phyloP scores from a whole-genome alignment of 1,140 invertebrate species.

The Tribolium castaneum region DNA sequence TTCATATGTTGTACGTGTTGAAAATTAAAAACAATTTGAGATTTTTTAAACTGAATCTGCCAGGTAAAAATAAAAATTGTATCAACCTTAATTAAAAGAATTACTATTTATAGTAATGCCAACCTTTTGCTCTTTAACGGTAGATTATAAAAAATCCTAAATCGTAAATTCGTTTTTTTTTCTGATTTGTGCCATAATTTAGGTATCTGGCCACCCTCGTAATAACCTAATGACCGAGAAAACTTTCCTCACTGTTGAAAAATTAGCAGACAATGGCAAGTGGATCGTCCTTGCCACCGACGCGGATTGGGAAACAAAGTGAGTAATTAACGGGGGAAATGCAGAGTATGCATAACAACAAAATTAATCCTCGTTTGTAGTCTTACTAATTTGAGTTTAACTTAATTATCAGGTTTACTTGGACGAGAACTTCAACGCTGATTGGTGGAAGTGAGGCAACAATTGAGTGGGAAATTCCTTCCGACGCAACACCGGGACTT shows the following conservation, averaged over 20 bases:
- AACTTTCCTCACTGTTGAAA: slow-evolving; percentile 71
- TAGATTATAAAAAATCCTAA: too few relatives aligned
- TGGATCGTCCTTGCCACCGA: slow-evolving; percentile 76
- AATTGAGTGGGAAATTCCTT: slow-evolving; percentile 73
- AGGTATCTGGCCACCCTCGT: slow-evolving; percentile 76
- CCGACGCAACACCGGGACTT: slow-evolving; percentile 66
- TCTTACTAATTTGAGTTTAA: not conserved
- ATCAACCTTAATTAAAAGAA: too few relatives aligned
- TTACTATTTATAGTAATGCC: too few relatives aligned
- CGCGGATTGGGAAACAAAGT: slow-evolving; percentile 78
- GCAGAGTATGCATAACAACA: too few relatives aligned
- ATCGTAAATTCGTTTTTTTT: too few relatives aligned
- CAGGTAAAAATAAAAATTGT: too few relatives aligned
- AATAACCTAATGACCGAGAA: slow-evolving; percentile 73
- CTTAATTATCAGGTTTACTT: slow-evolving; percentile 56
- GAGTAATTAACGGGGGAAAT: slow-evolving; percentile 44
- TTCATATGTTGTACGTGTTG: too few relatives aligned
- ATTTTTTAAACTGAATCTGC: too few relatives aligned
- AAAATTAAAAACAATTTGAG: too few relatives aligned
- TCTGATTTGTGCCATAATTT: too few relatives aligned
- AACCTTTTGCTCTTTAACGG: too few relatives aligned
- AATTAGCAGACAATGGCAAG: slow-evolving; percentile 58
- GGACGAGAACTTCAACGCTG: slow-evolving; percentile 65
- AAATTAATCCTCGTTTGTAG: too few relatives aligned
- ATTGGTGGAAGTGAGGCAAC: slow-evolving; percentile 71